Evolutionary conservation across 37 sponge, comb jelly and placozoan species (phyloP).

Genomic region (Spongilla lacustris): DNA sequence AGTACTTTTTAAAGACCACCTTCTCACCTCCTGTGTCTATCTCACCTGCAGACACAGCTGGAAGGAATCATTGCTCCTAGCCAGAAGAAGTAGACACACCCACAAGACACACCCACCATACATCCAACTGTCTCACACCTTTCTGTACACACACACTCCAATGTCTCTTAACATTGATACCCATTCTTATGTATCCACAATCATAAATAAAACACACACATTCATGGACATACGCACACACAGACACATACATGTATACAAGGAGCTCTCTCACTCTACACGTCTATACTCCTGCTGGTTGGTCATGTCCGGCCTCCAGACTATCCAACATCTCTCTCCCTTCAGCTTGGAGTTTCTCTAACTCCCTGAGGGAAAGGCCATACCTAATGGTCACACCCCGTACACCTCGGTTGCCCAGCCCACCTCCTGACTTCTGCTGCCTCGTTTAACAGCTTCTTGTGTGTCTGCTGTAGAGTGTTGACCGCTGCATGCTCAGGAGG

Average conservation of each 20-base stretch:
- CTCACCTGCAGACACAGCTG: constrained; percentile 80
- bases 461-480: constrained; percentile 22
- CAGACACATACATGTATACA: neutral
- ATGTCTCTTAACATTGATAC: neutral
- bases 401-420: neutral
- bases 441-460: constrained; percentile 13
- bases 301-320: neutral
- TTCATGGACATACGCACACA: neutral
- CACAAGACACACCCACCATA: neutral
- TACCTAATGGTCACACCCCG: neutral
- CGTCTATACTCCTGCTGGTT: neutral
- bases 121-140: neutral
- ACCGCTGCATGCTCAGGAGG: constrained; percentile 12
- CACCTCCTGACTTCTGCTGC: constrained; percentile 37
- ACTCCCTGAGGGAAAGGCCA: constrained; percentile 14
- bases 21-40: neutral
- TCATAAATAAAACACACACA: neutral
- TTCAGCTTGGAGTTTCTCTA: constrained; percentile 36
- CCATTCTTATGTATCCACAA: neutral
- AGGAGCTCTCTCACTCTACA: too few species aligned
- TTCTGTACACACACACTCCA: neutral
- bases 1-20: neutral
- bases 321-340: constrained; percentile 28
- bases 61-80: constrained; percentile 95
- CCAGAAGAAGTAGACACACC: constrained; percentile 75